These are phyloP conservation scores for Hypercompe scribonia DNA, from an alignment of 2,888 invertebrate species.

Conservation along the genomic window DNA sequence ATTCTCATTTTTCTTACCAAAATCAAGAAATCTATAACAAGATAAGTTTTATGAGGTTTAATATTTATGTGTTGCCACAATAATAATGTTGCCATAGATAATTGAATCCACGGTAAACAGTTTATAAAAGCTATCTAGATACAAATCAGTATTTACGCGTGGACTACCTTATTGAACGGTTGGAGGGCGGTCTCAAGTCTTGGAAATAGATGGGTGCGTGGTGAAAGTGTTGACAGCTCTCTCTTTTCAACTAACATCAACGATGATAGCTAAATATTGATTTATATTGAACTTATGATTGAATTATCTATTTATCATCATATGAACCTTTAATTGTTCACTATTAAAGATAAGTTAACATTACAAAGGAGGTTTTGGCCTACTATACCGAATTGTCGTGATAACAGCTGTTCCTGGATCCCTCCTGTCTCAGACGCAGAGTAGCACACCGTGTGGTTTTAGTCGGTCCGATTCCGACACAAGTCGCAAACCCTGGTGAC, in stretches of 20 bases:
- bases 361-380: too few relatives aligned
- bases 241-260: slow-evolving; percentile 16
- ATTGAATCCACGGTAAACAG: slow-evolving; percentile 35
- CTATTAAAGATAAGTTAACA: too few relatives aligned
- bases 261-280: background rate
- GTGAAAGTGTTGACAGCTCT: slow-evolving; percentile 43
- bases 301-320: too few relatives aligned
- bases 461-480: too few relatives aligned
- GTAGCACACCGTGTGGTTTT: too few relatives aligned
- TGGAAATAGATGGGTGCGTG: slow-evolving; percentile 45
- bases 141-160: slow-evolving; percentile 42
- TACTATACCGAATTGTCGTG: too few relatives aligned
- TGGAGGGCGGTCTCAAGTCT: slow-evolving; percentile 36
- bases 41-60: too few relatives aligned
- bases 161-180: slow-evolving; percentile 16
- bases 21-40: background rate
- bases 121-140: slow-evolving; percentile 29
- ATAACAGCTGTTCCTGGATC: too few relatives aligned
- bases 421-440: too few relatives aligned
- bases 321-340: too few relatives aligned
- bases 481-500: too few relatives aligned
- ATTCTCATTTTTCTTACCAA: background rate
- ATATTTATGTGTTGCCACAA: background rate
- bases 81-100: slow-evolving; percentile 48
- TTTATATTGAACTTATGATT: background rate